Percentiles rank a stretch among this genome's conserved stretches.
Evolutionary conservation across 1,140 invertebrate genomes (phyloP).

Genomic region (Paramacrobiotus metropolitanus): DNA sequence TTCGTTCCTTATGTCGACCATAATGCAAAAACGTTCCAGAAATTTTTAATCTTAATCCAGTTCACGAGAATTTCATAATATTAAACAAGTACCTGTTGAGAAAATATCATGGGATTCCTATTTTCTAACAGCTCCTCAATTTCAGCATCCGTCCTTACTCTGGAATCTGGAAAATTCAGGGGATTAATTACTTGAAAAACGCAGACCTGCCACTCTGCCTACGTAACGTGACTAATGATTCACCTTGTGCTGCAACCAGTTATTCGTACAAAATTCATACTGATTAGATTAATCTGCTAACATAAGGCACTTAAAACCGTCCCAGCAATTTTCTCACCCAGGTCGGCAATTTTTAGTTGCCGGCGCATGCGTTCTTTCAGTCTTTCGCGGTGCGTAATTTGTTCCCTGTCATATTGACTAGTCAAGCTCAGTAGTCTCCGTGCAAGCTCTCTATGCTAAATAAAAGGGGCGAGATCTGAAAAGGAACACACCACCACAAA

Average conservation of each 20-base stretch:
- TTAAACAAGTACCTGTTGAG: too few species aligned
- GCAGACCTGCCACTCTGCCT: too few species aligned
- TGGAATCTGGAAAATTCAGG: slow-evolving; percentile 27
- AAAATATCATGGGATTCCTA: slow-evolving; percentile 38
- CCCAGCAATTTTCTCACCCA: background rate
- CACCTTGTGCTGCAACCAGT: background rate
- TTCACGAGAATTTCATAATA: too few species aligned
- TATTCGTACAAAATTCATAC: background rate
- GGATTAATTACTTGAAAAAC: too few species aligned
- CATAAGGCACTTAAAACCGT: background rate
- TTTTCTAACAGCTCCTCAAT: slow-evolving; percentile 41
- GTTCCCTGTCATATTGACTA: slow-evolving; percentile 37
- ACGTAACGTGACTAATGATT: background rate
- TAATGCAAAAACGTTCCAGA: background rate
- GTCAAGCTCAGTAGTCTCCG: slow-evolving; percentile 37
- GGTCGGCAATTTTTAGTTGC: slow-evolving; percentile 31
- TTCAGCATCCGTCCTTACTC: slow-evolving; percentile 34
- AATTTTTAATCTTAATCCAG: slow-evolving; percentile 30
- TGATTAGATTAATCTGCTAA: background rate
- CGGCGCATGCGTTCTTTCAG: slow-evolving; percentile 37
- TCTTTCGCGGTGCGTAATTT: slow-evolving; percentile 36
- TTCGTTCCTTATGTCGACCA: background rate
- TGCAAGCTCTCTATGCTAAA: slow-evolving; percentile 31
- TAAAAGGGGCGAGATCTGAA: too few species aligned
- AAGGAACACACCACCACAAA: too few species aligned